Base-by-base conservation (phyloP, 1,140 invertebrate species). In the Drosophila melanogaster region DNA sequence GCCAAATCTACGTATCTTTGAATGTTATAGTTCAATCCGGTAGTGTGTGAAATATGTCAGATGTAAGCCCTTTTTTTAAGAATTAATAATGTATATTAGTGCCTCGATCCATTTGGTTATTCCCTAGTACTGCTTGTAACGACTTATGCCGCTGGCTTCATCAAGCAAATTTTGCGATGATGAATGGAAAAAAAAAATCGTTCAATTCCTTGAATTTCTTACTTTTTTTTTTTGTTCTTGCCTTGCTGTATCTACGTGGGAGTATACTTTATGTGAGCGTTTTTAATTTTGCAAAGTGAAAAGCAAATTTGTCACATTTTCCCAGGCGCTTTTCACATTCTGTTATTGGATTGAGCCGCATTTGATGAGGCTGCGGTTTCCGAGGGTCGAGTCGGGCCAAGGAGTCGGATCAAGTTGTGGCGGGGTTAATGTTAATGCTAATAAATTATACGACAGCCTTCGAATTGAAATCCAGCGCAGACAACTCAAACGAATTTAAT, bases 201-300 rank as follows among this genome's bases (percentile, higher is more conserved):
- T 62, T 30, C 53, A 51, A 51, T 55, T 60, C n/a, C 41, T 60
- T 37, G n/a, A n/a, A n/a, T n/a, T n/a, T n/a, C n/a, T n/a, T n/a
- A n/a, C n/a, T n/a, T n/a, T n/a, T n/a, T n/a, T 58, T 40, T 60
- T 57, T 60, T 44, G 60, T 41, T 70, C 57, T 64, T 38, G 33
- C 19, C 55, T 60, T 14, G 44, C 64, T 50, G 64, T 50, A 47
- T 50, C 44, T 47, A 24, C n/a, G 43, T 43, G 44, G 53, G 54
- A 59, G 55, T 72, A 67, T 76, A 75, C 69, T 74, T 85, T 85
- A 80, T 85, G 77, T 74, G 81, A 65, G 62, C 73, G 79, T 87
- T 86, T 86, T 86, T 86, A 86, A 86, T 86, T 86, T 86, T 81
- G 57, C 83, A 86, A 86, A 86, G 81, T 86, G 81, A 86, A 86